Evolutionary conservation across 1,140 invertebrate species (phyloP).

Genomic region (Drosophila bocki): DNA sequence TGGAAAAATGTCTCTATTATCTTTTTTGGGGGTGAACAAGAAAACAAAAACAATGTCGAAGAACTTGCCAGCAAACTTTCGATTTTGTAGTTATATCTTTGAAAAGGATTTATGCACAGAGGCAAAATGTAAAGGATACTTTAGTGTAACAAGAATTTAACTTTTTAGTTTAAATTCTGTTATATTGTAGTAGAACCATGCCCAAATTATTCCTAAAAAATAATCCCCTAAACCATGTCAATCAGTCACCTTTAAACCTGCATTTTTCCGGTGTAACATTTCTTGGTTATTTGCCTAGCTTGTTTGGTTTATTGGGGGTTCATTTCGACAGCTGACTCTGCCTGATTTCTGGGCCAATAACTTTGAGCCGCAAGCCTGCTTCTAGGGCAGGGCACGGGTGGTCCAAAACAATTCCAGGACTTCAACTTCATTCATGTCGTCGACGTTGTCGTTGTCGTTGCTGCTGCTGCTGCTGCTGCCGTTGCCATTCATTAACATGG

Average conservation of each 20-base stretch:
- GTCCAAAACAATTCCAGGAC: constrained; percentile 40
- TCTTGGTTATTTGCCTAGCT: constrained; percentile 10
- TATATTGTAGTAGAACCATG: neutral
- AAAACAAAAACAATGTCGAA: constrained; percentile 11
- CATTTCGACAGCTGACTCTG: constrained; percentile 41
- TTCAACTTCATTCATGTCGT: constrained; percentile 55
- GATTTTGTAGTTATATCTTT: constrained; percentile 1
- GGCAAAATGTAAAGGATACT: neutral
- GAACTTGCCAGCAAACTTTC: constrained; percentile 3
- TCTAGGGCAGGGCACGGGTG: neutral
- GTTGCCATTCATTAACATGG: constrained; percentile 76
- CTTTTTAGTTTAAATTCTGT: neutral
- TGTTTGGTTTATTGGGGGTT: constrained; percentile 14
- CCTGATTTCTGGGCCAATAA: constrained; percentile 47
- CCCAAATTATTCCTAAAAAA: no score
- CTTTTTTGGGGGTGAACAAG: neutral
- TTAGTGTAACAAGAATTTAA: neutral
- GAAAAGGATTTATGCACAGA: constrained; percentile 5
- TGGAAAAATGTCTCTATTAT: constrained; percentile 3
- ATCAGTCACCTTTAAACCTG: neutral
- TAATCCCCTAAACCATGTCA: neutral
- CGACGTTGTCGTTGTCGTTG: constrained; percentile 12
- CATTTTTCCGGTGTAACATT: neutral
- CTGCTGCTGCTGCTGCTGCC: neutral
- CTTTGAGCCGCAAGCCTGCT: constrained; percentile 8